Base-by-base conservation (phyloP, 2,113 vertebrate species). In the Tretioscincus oriximinensis region DNA sequence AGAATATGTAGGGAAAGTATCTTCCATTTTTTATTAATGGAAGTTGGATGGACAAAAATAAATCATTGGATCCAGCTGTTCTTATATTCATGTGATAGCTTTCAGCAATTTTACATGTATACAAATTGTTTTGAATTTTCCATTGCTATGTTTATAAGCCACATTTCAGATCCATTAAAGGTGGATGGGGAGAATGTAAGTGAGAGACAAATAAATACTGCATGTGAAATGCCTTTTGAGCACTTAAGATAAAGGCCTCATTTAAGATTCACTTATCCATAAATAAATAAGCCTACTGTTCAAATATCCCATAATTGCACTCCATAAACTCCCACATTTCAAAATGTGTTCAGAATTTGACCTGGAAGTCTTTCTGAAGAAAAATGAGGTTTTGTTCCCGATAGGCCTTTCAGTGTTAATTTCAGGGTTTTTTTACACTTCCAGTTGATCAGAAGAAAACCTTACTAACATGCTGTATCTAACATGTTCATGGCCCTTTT, bases 241-340 rank as follows among this genome's bases (percentile, higher is more conserved):
- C 31, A 63, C 58, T 63, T 31, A 61, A 63, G 58, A 35, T 61
- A 60, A 24, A 63, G 20, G 24, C 3, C 31, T 75, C 35, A 60
- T 63, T 75, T 31, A 61, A 63, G 24, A 75, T 41, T 29, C 51
- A 63, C 31, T 75, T n/a, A 63, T 61, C 73, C 35, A 61, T 75
- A 31, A 63, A 75, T 75, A 75, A 75, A 61, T 75, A 75, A 75
- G 35, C 35, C 73, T 63, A 63, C 54, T 75, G 60, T 63, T 63
- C 54, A 75, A 75, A 75, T 75, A 63, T 63, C 31, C 60, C 60
- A 22, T 61, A 45, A 45, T 2, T 16, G 1, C 21, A 63, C 8
- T 63, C 60, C 35, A 75, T 63, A 63, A 75, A 26, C 12, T 26
- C 41, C 60, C 2, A 9, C 12, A 24, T 54, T 31, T 60, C 24